Conservation (phyloP, 1,140 invertebrate species). For the Zaprionus capensis region DNA sequence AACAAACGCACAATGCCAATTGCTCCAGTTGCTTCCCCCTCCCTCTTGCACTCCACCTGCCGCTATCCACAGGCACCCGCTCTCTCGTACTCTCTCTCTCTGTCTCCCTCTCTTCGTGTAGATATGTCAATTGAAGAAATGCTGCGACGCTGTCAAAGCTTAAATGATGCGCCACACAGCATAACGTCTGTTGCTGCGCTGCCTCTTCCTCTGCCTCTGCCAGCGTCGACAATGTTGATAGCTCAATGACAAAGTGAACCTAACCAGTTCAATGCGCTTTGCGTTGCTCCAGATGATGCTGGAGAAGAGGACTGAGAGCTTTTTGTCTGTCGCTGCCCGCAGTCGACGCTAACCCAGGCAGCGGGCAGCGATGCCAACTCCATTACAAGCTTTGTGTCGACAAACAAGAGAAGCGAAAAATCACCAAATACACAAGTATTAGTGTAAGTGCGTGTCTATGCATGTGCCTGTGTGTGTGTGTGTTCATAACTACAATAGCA, state of each 20-base stretch:
- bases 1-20: slow-evolving; percentile 21
- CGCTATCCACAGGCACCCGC: neutral
- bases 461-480: neutral
- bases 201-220: slow-evolving; percentile 31
- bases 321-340: slow-evolving; percentile 5
- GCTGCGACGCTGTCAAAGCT: slow-evolving; percentile 25
- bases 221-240: slow-evolving; percentile 62
- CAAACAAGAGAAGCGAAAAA: slow-evolving; percentile 46
- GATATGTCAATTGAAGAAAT: slow-evolving; percentile 36
- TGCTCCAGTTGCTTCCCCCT: slow-evolving; percentile 6
- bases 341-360: slow-evolving; percentile 18
- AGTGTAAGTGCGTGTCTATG: neutral
- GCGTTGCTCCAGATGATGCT: slow-evolving; percentile 34
- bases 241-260: slow-evolving; percentile 60
- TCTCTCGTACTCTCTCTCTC: neutral
- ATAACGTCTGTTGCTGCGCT: slow-evolving; percentile 10
- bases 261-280: slow-evolving; percentile 79
- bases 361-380: slow-evolving; percentile 27
- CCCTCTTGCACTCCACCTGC: neutral
- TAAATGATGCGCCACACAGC: slow-evolving; percentile 33
- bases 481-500: slow-evolving; percentile 22
- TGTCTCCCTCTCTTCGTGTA: neutral
- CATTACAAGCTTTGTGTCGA: slow-evolving; percentile 37
- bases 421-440: slow-evolving; percentile 51
- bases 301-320: neutral